A percentile compares a stretch with the other conserved stretches of the same genome.
Conservation (phyloP, 92 coral and sea anemone genomes). For the Epizoanthus illoricatus region DNA sequence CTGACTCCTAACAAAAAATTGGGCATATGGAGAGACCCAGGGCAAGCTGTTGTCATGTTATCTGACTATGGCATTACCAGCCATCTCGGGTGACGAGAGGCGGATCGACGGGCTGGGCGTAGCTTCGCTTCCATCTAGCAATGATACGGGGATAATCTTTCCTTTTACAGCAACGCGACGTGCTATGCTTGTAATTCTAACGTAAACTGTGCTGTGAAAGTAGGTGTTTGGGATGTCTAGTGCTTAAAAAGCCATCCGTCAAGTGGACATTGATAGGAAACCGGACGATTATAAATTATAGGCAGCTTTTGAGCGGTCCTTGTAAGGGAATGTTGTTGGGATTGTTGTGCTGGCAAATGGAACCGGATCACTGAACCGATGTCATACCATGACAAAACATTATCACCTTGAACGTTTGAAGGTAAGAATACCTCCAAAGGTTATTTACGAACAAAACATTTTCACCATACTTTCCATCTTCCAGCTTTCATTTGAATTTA, state of each 20-base stretch:
- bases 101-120: slow-evolving; percentile 31
- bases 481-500: too few species aligned
- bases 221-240: neutral
- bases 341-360: neutral
- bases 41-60: slow-evolving; percentile 25
- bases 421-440: neutral
- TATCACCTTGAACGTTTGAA: neutral
- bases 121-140: neutral
- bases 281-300: neutral
- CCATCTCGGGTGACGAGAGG: slow-evolving; percentile 20
- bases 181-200: neutral
- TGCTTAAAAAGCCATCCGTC: neutral
- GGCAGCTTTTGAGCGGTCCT: neutral
- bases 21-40: neutral
- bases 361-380: neutral
- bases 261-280: neutral
- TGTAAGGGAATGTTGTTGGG: neutral
- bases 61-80: neutral
- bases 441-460: too few species aligned
- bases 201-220: neutral
- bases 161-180: slow-evolving; percentile 16
- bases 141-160: slow-evolving; percentile 14
- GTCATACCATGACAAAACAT: neutral
- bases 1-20: slow-evolving; percentile 5
- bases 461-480: too few species aligned